A percentile compares a stretch with the other conserved stretches of the same genome.
phyloP scores from a whole-genome alignment of 2,113 vertebrate species.

The Columba livia region DNA sequence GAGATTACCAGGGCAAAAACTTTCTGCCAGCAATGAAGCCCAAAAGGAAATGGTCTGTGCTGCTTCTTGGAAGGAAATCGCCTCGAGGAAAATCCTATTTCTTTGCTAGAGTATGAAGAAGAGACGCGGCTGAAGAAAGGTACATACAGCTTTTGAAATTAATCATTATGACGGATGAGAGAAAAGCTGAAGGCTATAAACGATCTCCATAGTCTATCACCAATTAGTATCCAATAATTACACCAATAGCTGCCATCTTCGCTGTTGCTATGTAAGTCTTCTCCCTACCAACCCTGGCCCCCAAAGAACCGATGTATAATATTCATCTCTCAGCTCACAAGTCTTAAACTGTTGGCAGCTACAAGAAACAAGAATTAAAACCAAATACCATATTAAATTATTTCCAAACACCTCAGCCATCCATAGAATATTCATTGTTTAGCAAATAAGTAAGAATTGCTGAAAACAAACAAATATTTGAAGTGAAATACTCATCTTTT shows the following conservation, averaged over 20 bases:
- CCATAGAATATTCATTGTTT: neutral
- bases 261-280: neutral
- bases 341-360: neutral
- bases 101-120: neutral
- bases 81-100: slow-evolving; percentile 32
- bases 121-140: neutral
- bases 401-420: neutral
- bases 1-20: slow-evolving; percentile 14
- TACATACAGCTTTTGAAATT: neutral
- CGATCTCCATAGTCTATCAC: neutral
- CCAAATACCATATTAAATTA: neutral
- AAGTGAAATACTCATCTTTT: neutral
- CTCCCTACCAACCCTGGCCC: neutral
- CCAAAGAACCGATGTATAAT: neutral
- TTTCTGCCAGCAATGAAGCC: slow-evolving; percentile 14
- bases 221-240: neutral
- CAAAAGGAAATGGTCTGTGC: slow-evolving; percentile 36
- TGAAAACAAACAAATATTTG: neutral
- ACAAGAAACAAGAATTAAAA: neutral
- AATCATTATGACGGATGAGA: neutral
- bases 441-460: neutral
- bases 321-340: neutral
- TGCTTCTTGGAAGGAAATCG: slow-evolving; percentile 35
- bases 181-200: neutral
- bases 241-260: neutral